phyloP scores from a whole-genome alignment of 2,113 vertebrate genomes.

The Apaloderma vittatum region DNA sequence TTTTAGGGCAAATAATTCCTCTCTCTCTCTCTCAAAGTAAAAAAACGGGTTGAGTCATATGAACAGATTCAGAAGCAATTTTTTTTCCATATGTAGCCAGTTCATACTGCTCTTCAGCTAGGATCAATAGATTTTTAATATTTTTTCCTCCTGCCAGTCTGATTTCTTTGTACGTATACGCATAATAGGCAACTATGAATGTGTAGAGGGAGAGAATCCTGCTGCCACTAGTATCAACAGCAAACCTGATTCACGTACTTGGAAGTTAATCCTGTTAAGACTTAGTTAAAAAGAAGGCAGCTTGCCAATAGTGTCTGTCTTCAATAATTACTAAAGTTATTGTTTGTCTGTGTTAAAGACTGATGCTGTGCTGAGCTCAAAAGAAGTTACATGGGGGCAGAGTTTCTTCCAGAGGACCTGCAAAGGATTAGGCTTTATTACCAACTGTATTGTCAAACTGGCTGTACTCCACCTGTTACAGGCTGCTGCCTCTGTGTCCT shows the following conservation, averaged over 20 bases:
- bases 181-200: neutral
- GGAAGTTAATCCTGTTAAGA: neutral
- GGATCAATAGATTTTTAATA: neutral
- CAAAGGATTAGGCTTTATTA: neutral
- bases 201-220: neutral
- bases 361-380: neutral
- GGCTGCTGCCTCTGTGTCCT: neutral
- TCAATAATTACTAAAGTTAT: neutral
- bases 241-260: neutral
- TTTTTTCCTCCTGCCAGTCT: neutral
- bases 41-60: neutral
- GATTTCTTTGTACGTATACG: neutral
- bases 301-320: neutral
- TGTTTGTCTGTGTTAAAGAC: neutral
- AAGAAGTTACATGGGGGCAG: neutral
- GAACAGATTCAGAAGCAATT: neutral
- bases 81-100: neutral
- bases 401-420: neutral
- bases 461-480: neutral
- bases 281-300: neutral
- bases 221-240: neutral
- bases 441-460: rapidly evolving
- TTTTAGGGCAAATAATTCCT: neutral
- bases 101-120: neutral
- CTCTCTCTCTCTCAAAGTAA: too few relatives aligned